phyloP scores from a whole-genome alignment of 2,888 invertebrate genomes.

The Metalampra italica region DNA sequence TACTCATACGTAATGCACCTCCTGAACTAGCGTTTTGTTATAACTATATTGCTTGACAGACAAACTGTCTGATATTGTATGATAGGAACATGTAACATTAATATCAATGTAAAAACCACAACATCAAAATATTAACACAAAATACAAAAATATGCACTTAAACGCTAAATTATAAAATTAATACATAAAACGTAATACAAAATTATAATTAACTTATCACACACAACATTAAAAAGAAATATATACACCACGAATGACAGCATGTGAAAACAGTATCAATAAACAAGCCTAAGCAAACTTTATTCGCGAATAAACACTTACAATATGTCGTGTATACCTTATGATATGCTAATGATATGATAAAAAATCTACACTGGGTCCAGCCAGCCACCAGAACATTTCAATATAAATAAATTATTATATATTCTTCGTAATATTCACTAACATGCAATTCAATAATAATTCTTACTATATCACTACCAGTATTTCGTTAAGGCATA shows the following conservation, averaged over 20 bases:
- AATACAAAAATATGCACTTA: background rate
- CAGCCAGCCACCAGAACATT: slow-evolving; percentile 54
- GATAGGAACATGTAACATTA: background rate
- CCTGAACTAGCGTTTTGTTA: too few relatives aligned
- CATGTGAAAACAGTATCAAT: background rate
- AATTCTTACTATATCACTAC: slow-evolving; percentile 65
- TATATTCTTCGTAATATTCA: slow-evolving; percentile 38
- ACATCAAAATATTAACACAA: background rate
- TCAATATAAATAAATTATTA: slow-evolving; percentile 37
- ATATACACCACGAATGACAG: background rate
- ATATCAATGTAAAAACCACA: background rate
- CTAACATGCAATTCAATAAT: slow-evolving; percentile 64
- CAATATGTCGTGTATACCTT: slow-evolving; percentile 40
- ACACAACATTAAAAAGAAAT: background rate
- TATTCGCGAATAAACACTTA: slow-evolving; percentile 38
- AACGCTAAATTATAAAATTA: background rate
- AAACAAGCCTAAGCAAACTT: slow-evolving; percentile 31
- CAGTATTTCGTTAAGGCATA: slow-evolving; percentile 72
- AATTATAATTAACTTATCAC: background rate
- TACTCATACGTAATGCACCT: too few relatives aligned
- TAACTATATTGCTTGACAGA: too few relatives aligned
- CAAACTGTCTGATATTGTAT: too few relatives aligned
- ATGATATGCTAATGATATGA: slow-evolving; percentile 77
- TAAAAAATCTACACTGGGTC: slow-evolving; percentile 72
- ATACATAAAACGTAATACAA: background rate